phyloP scores from a whole-genome alignment of 2,113 vertebrate genomes.

The Piprites chloris region DNA sequence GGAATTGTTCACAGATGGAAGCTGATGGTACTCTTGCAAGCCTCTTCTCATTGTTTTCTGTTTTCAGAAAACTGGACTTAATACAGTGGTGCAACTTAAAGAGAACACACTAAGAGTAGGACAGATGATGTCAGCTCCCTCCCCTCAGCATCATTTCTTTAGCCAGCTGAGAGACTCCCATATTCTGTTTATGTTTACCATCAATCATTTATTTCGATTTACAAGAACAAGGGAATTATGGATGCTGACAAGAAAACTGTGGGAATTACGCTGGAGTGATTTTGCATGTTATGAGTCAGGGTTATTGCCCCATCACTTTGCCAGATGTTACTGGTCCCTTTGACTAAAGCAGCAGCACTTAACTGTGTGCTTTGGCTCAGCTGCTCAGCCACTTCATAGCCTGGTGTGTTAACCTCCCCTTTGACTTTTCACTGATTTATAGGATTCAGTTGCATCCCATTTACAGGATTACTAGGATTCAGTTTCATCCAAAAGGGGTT shows the following conservation, averaged over 20 bases:
- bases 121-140: slow-evolving; percentile 17
- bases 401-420: not conserved
- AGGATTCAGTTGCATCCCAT: not conserved
- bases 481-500: not conserved
- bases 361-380: not conserved
- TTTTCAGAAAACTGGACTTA: slow-evolving; percentile 20
- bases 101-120: not conserved
- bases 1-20: slow-evolving; percentile 60
- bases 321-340: slow-evolving; percentile 29
- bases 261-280: slow-evolving; percentile 18
- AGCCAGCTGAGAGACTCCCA: not conserved
- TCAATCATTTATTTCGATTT: slow-evolving; percentile 21
- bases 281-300: not conserved
- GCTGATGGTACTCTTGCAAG: slow-evolving; percentile 21
- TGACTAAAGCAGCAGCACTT: slow-evolving; percentile 6
- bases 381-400: not conserved
- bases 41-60: slow-evolving; percentile 34
- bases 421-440: slow-evolving; percentile 25
- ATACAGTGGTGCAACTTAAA: slow-evolving; percentile 4
- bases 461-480: slow-evolving; percentile 15
- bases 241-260: slow-evolving; percentile 51
- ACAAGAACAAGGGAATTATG: slow-evolving; percentile 32
- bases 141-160: not conserved
- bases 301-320: slow-evolving; percentile 23
- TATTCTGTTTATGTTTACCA: slow-evolving; percentile 22